phyloP scores from a whole-genome alignment of 2,797 vertebrate species.

The Momotus momota region DNA sequence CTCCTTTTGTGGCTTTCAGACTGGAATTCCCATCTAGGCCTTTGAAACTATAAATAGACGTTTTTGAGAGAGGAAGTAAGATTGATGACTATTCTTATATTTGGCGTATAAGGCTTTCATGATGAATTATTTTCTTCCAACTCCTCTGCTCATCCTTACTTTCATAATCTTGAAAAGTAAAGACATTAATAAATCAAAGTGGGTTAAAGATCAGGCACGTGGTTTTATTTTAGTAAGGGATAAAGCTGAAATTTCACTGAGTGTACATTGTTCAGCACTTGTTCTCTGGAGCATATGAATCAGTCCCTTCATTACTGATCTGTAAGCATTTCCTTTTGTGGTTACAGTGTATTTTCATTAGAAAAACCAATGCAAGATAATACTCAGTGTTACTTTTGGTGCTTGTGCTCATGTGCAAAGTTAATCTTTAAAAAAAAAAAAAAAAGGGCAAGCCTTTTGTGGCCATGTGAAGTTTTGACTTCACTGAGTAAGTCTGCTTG shows the following conservation, averaged over 20 bases:
- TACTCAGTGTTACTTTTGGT: background rate
- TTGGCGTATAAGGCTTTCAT: background rate
- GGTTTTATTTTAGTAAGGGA: constrained; percentile 59
- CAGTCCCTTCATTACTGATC: constrained; percentile 35
- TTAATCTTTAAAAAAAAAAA: background rate
- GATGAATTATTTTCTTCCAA: constrained; percentile 5
- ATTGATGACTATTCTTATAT: background rate
- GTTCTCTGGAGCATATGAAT: constrained; percentile 57
- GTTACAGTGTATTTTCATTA: constrained; percentile 18
- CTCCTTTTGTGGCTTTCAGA: background rate
- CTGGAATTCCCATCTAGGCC: background rate
- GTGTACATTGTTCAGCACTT: constrained; percentile 37
- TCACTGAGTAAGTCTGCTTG: background rate
- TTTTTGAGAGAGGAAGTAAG: background rate
- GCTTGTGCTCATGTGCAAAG: background rate
- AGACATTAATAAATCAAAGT: constrained; percentile 44
- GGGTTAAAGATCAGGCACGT: constrained; percentile 35
- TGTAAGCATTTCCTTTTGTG: constrained; percentile 41
- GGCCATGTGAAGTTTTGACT: background rate
- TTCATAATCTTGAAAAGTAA: constrained; percentile 19
- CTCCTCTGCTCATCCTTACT: constrained; percentile 12
- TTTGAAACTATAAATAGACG: background rate
- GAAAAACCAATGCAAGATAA: background rate
- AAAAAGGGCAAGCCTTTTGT: background rate
- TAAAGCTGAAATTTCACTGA: constrained; percentile 49